Evolutionary conservation across 1,140 invertebrate species (phyloP), one percentile per base, ranked within the genome.

Genomic region (Tetramorium alpestre): DNA sequence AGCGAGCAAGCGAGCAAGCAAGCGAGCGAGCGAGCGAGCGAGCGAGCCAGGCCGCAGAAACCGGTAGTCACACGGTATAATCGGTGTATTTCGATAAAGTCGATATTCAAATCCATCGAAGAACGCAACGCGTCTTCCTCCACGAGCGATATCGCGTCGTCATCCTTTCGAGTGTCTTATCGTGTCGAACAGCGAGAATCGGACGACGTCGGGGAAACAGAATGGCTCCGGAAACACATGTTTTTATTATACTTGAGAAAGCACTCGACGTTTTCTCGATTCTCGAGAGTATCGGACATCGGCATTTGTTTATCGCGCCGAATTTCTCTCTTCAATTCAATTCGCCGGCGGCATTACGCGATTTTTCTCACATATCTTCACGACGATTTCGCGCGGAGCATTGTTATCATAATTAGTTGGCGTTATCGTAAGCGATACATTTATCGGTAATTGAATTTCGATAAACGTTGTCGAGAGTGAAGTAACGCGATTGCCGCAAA

Each of bases 61-160:
- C 89, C 88, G 77, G 85, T 90, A 89, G 89, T 58, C 54, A 8
- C 54, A 8, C 51, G 51, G 58, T 33, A 25, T 76, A 88, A 89
- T 88, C 82, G 77, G 47, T 77, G 69, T 38, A 33, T 84, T 89
- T 84, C 89, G 78, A 84, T 89, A 67, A 72, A 87, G 77, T 87
- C 72, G 62, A 84, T 90, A 86, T 87, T 90, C 77, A 69, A 75
- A 87, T 89, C 51, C 41, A 33, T 67, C 73, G 28, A 41, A 16
- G 28, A 56, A 38, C 28, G 11, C 25, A 86, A 81, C 72, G 75
- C 67, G 78, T 51, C 22, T 76, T 49, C 70, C 81, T 80, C 41
- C 22, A 60, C 18, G 38, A 44, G n/a, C 25, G 75, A 75, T 76
- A 89, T 51, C 47, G 7, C 18, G 11, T 13, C n/a, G 10, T 16